These are phyloP conservation scores for Pyrocoelia pectoralis DNA, from an alignment of 2,888 invertebrate genomes.

Conservation along the genomic window DNA sequence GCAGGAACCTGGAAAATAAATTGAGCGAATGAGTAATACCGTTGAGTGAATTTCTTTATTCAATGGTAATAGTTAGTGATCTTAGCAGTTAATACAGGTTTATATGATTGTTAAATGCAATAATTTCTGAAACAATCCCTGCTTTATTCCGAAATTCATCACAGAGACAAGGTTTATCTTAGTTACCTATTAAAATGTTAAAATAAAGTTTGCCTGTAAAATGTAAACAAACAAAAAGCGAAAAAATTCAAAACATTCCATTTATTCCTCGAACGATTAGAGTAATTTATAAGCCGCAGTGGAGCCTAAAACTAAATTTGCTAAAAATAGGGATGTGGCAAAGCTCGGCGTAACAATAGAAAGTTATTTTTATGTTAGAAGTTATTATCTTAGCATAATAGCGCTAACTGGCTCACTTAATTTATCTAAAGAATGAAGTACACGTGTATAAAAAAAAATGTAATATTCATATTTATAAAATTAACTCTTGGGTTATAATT, in stretches of 20 bases:
- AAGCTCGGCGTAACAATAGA: constrained; percentile 27
- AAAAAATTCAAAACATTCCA: background rate
- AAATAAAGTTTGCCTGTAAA: background rate
- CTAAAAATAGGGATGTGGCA: constrained; percentile 26
- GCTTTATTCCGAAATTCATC: no score
- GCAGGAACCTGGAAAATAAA: no score
- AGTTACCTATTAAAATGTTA: background rate
- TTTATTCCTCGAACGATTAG: constrained; percentile 16
- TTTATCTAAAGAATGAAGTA: constrained; percentile 26
- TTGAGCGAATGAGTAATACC: no score
- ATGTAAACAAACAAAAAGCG: background rate
- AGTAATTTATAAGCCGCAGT: constrained; percentile 27
- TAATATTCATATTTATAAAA: background rate
- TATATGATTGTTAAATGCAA: no score
- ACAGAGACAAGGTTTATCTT: no score
- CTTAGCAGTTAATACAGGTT: no score
- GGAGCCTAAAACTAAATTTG: constrained; percentile 31
- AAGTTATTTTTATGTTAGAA: constrained; percentile 29
- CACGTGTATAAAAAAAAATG: background rate
- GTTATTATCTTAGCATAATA: constrained; percentile 28
- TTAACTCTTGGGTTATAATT: background rate
- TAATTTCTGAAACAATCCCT: no score
- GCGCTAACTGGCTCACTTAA: constrained; percentile 22
- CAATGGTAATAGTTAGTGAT: no score
- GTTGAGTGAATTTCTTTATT: no score